phyloP scores from a whole-genome alignment of 1,140 invertebrate genomes.

The Danaus plexippus region DNA sequence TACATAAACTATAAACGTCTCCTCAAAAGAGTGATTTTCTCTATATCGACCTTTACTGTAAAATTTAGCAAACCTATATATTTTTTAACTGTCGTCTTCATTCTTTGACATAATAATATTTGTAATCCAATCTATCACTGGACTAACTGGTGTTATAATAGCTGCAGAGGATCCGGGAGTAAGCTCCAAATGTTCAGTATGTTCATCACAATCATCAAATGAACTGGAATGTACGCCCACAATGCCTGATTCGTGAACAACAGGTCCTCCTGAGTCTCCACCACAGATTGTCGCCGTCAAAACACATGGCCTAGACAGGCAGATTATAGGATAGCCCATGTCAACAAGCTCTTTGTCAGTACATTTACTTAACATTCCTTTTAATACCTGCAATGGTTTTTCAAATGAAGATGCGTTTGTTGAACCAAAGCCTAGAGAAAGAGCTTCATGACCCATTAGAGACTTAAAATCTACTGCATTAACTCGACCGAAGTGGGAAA shows the following conservation, averaged over 20 bases:
- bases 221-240: slow-evolving; percentile 11
- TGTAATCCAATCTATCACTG: slow-evolving; percentile 11
- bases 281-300: slow-evolving; percentile 8
- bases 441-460: slow-evolving; percentile 10
- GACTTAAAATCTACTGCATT: slow-evolving; percentile 14
- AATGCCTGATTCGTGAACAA: slow-evolving; percentile 10
- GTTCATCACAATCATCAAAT: neutral
- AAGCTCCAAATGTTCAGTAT: neutral
- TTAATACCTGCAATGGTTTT: slow-evolving; percentile 12
- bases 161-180: neutral
- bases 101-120: slow-evolving; percentile 5
- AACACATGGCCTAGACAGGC: neutral
- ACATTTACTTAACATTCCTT: slow-evolving; percentile 16
- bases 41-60: too few relatives aligned
- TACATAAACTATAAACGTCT: too few relatives aligned
- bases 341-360: neutral
- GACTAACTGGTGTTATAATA: slow-evolving; percentile 7
- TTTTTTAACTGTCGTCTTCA: too few relatives aligned
- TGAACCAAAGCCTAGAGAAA: slow-evolving; percentile 9
- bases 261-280: slow-evolving; percentile 14
- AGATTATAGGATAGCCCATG: too few relatives aligned
- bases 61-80: too few relatives aligned
- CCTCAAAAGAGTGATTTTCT: too few relatives aligned
- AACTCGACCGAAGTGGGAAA: slow-evolving; percentile 8
- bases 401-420: slow-evolving; percentile 10